phyloP scores from a whole-genome alignment of 35 echinoderm and acorn worm species.

The Amphiura filiformis region DNA sequence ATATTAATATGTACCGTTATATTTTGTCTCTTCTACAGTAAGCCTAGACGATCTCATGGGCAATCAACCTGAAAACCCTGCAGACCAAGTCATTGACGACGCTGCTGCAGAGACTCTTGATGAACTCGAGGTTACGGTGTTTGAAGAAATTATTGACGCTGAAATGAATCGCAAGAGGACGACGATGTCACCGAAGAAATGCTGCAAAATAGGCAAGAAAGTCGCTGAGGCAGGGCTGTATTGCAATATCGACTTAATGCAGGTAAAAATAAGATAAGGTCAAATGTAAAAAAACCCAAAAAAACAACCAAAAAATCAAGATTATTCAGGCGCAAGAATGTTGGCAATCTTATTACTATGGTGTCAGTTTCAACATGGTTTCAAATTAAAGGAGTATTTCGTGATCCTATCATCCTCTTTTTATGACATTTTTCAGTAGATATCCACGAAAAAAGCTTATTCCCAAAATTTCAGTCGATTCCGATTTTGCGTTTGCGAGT shows the following conservation, averaged over 20 bases:
- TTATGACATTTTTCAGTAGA: no score
- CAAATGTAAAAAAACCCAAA: no score
- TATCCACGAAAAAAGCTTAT: no score
- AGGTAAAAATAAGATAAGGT: not conserved
- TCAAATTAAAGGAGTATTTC: no score
- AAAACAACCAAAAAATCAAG: no score
- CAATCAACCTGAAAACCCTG: not conserved
- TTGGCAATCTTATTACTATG: no score
- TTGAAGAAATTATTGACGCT: constrained; percentile 35
- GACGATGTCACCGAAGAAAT: constrained; percentile 44
- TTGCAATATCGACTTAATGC: constrained; percentile 71
- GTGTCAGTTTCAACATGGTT: no score
- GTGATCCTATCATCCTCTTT: no score
- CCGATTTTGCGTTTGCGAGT: no score
- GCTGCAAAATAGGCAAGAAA: constrained; percentile 74
- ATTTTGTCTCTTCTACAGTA: not conserved
- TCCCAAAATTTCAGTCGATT: no score
- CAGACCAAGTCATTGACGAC: not conserved
- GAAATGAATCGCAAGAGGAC: not conserved
- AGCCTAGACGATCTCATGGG: not conserved
- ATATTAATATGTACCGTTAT: no score
- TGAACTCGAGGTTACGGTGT: constrained; percentile 39
- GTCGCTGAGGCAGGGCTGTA: constrained; percentile 56
- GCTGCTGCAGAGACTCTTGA: constrained; percentile 30
- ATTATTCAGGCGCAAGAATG: no score